phyloP scores from a whole-genome alignment of 2,888 invertebrate species.

The Metellina segmentata region DNA sequence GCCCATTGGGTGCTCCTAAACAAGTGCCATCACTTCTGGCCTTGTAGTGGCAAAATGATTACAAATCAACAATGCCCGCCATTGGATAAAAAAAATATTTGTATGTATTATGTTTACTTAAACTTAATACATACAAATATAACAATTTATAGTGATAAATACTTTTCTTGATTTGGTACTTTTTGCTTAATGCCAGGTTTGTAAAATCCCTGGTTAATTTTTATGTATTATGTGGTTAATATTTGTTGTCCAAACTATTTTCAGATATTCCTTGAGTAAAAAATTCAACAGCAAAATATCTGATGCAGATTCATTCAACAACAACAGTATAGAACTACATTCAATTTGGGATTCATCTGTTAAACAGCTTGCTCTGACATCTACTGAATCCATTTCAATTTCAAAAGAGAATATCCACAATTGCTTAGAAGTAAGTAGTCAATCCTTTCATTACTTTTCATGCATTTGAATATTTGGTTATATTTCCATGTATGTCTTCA shows the following conservation, averaged over 20 bases:
- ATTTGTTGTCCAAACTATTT: background rate
- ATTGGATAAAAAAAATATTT: too few relatives aligned
- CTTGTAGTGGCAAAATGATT: too few relatives aligned
- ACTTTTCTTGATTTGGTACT: too few relatives aligned
- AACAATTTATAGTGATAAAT: too few relatives aligned
- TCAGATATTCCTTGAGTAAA: background rate
- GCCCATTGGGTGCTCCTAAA: too few relatives aligned
- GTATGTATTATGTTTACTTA: background rate
- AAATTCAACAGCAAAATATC: background rate
- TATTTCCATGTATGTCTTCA: background rate
- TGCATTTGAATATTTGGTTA: background rate
- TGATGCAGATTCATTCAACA: background rate
- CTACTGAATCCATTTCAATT: slow-evolving; percentile 35
- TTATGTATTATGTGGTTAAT: background rate
- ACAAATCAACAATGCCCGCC: too few relatives aligned
- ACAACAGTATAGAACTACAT: background rate
- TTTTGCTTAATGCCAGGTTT: background rate
- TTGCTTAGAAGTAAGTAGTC: slow-evolving; percentile 50
- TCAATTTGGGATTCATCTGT: slow-evolving; percentile 28
- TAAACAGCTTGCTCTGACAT: slow-evolving; percentile 37
- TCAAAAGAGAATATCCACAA: slow-evolving; percentile 47
- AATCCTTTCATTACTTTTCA: background rate
- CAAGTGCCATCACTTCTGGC: too few relatives aligned
- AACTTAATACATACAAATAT: too few relatives aligned
- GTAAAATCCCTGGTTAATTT: background rate